A percentile compares a stretch with the other conserved stretches of the same genome.
Conservation (phyloP, 2,797 vertebrate genomes). For the Psittacula echo region DNA sequence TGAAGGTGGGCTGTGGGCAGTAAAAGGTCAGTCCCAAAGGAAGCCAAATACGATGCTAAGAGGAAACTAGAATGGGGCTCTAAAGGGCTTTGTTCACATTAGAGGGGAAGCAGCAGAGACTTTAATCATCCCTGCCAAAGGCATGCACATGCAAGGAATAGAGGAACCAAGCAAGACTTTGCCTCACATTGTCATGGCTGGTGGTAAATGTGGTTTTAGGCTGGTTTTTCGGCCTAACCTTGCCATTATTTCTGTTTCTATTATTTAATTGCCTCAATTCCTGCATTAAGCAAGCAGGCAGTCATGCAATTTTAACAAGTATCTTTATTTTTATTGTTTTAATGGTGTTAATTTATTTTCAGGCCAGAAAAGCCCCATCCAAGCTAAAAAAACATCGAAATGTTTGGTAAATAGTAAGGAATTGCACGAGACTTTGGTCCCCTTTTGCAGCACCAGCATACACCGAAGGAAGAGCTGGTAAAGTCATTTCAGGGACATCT, state of each 20-base stretch:
- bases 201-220: neutral
- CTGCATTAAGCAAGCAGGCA: neutral
- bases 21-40: slow-evolving; percentile 68
- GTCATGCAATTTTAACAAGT: neutral
- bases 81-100: slow-evolving; percentile 35
- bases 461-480: neutral
- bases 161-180: neutral
- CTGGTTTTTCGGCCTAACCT: neutral
- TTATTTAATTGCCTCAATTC: neutral
- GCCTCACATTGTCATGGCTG: neutral
- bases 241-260: neutral
- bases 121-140: slow-evolving; percentile 47
- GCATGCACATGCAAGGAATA: neutral
- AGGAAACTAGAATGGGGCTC: slow-evolving; percentile 49
- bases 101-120: slow-evolving; percentile 47
- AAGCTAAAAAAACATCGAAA: neutral
- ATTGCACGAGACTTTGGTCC: neutral
- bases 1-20: slow-evolving; percentile 58
- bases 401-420: neutral
- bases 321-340: neutral
- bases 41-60: slow-evolving; percentile 70
- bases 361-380: neutral
- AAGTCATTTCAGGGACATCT: slow-evolving; percentile 7
- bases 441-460: neutral
- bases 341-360: neutral